These are phyloP conservation scores for Cantharis nigra DNA, from an alignment of 2,888 invertebrate genomes.

Conservation along the genomic window DNA sequence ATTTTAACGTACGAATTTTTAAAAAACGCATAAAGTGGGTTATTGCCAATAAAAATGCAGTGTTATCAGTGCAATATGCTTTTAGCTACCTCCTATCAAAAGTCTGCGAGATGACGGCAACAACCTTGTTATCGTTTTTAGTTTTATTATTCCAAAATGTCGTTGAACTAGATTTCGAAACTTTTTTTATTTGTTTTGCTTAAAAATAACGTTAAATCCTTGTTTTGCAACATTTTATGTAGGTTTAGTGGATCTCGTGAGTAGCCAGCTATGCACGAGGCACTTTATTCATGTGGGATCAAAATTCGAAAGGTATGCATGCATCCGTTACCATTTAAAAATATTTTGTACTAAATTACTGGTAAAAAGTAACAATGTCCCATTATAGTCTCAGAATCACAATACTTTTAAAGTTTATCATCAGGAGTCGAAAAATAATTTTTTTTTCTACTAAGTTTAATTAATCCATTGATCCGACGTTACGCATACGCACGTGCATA, in stretches of 20 bases:
- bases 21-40: constrained; percentile 7
- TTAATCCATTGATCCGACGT: background rate
- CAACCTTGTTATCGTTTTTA: constrained; percentile 37
- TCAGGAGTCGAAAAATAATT: too few species aligned
- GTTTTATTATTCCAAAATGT: constrained; percentile 35
- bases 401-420: background rate
- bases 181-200: constrained; percentile 13
- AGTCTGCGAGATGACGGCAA: constrained; percentile 35
- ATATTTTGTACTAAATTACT: background rate
- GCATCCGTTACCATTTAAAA: background rate
- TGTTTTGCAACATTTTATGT: background rate
- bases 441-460: too few species aligned
- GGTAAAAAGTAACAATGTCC: background rate
- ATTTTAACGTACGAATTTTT: background rate
- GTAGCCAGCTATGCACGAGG: background rate
- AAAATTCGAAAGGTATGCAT: background rate
- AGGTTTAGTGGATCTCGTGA: background rate
- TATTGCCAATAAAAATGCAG: constrained; percentile 29
- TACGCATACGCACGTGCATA: background rate
- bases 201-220: background rate
- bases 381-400: background rate
- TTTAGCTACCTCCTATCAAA: constrained; percentile 35
- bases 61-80: constrained; percentile 29
- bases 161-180: constrained; percentile 38
- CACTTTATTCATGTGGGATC: background rate